Evolutionary conservation across 1,140 invertebrate genomes (phyloP).

Genomic region (Carposina sasakii): DNA sequence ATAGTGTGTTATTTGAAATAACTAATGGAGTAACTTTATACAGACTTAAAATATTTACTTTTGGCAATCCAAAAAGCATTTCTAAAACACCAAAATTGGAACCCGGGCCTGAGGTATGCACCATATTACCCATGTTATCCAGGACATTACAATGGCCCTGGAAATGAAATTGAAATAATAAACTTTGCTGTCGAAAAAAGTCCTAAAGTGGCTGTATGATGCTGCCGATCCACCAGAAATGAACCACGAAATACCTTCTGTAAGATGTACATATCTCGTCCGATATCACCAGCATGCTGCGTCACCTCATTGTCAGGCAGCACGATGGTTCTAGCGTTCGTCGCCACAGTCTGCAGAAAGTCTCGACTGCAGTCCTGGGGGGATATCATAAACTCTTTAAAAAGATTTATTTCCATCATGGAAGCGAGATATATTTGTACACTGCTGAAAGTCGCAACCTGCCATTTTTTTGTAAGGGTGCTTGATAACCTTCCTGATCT

Average conservation of each 20-base stretch:
- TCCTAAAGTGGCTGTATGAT: too few species aligned
- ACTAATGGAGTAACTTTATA: too few species aligned
- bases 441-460: too few species aligned
- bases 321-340: slow-evolving; percentile 45
- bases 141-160: slow-evolving; percentile 55
- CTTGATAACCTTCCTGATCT: too few species aligned
- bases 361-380: slow-evolving; percentile 51
- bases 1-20: too few species aligned
- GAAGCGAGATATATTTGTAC: too few species aligned
- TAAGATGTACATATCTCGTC: slow-evolving; percentile 57
- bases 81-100: slow-evolving; percentile 45
- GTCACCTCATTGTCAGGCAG: slow-evolving; percentile 53
- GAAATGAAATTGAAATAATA: slow-evolving; percentile 14
- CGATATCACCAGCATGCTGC: slow-evolving; percentile 56
- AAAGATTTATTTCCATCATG: too few species aligned
- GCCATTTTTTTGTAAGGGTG: too few species aligned
- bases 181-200: too few species aligned
- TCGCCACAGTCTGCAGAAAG: slow-evolving; percentile 51
- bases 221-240: too few species aligned
- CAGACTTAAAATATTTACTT: too few species aligned
- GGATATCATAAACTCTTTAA: too few species aligned
- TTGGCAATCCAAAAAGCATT: slow-evolving; percentile 56
- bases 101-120: slow-evolving; percentile 33
- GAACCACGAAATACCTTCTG: slow-evolving; percentile 49
- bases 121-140: slow-evolving; percentile 35